Evolutionary conservation across 2,888 invertebrate genomes (phyloP), one percentile per base, ranked within the genome.

Genomic region (Watsonalla cultraria): DNA sequence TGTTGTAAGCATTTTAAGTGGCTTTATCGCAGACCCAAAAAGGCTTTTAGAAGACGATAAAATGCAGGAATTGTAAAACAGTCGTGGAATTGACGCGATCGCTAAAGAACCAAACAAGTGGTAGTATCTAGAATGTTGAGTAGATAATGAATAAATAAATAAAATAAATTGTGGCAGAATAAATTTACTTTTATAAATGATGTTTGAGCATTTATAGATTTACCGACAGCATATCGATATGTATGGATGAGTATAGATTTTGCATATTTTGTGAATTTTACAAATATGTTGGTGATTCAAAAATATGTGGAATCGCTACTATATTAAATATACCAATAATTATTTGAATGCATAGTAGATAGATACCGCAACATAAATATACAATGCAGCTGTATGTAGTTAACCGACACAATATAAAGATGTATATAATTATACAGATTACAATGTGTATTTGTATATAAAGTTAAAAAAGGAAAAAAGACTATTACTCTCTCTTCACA

Each of bases 31-130:
- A 37, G 37, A 37, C 37, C 7, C 37, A 7, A 37, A 8, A 42
- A 11, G 42, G 42, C 42, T 11, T 57, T 53, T 55, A 61, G 64
- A 66, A 55, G 50, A 62, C 65, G 55, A 66, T 60, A 64, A 69
- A 74, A 66, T 62, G 68, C 74, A 76, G 86, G 86, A 86, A 86
- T 86, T 86, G 87, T 79, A 78, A 65, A 72, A 63, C 71, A 74
- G 78, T 76, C 66, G 68, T 75, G 88, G 86, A 88, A 89, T 88
- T 89, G 88, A 88, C 80, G 71, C 62, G 68, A 73, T 76, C 68
- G 70, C 72, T 72, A 78, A 79, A 76, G 86, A 86, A 87, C 87
- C 86, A 88, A 86, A 78, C 69, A 76, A 79, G 80, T 66, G 74
- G 61, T 78, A 77, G 72, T 58, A 54, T 66, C 67, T 62, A 62